A percentile compares a stretch with the other conserved stretches of the same genome.
Conservation (phyloP, 2,113 vertebrate species). For the Myotis lucifugus region DNA sequence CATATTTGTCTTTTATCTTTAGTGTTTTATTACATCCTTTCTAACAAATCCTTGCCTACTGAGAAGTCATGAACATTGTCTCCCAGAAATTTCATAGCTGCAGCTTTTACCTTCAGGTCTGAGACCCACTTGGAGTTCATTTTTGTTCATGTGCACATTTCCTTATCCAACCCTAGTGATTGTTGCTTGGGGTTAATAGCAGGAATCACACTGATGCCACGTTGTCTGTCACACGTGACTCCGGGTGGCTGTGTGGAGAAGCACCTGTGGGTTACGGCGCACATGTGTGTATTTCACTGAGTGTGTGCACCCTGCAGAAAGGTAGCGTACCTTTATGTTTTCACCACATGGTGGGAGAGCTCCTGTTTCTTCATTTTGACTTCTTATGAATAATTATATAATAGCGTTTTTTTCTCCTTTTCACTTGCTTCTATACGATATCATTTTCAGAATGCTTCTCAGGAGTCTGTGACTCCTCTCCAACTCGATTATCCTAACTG, state of each 20-base stretch:
- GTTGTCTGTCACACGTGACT: not conserved
- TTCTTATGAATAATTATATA: not conserved
- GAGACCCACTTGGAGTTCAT: not conserved
- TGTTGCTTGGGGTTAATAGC: not conserved
- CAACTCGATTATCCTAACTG: not conserved
- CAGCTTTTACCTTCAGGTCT: not conserved
- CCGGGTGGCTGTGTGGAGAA: not conserved
- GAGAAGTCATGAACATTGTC: not conserved
- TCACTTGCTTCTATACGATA: not conserved
- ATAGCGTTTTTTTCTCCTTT: not conserved
- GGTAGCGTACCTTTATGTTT: not conserved
- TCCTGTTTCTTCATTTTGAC: slow-evolving; percentile 13
- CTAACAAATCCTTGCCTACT: not conserved
- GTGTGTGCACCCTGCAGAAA: not conserved
- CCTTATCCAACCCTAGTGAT: not conserved
- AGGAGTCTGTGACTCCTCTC: not conserved
- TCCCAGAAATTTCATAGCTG: not conserved
- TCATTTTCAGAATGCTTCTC: not conserved
- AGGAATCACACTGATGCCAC: not conserved
- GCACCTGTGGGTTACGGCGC: not conserved
- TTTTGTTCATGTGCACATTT: not conserved
- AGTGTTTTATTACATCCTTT: not conserved
- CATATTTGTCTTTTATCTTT: not conserved
- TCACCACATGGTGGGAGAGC: not conserved
- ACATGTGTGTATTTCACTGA: not conserved